Evolutionary conservation across 2,797 vertebrate species (phyloP).

Genomic region (Spea hammondii): DNA sequence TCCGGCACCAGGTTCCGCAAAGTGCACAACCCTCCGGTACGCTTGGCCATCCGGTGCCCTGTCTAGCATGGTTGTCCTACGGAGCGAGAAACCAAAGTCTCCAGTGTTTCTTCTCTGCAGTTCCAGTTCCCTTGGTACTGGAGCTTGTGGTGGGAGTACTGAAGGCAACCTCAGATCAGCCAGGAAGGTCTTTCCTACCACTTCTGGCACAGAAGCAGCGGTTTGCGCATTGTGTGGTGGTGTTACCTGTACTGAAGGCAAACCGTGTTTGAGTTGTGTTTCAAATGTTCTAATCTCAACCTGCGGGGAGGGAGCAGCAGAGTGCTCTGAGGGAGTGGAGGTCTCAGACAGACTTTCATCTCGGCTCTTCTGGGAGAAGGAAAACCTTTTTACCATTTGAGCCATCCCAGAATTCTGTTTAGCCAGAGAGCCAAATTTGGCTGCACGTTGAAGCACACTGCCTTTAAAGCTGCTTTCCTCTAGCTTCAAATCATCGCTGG

Average conservation of each 20-base stretch:
- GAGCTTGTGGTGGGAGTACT: slow-evolving; percentile 75
- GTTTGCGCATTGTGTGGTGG: slow-evolving; percentile 50
- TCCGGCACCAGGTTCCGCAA: slow-evolving; percentile 91
- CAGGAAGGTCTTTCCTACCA: slow-evolving; percentile 80
- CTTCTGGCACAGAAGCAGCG: slow-evolving; percentile 72
- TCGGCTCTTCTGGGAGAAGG: slow-evolving; percentile 90
- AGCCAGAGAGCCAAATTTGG: slow-evolving; percentile 87
- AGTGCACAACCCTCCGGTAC: slow-evolving; percentile 88
- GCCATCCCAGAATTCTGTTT: slow-evolving; percentile 92
- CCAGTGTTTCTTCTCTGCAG: slow-evolving; percentile 90
- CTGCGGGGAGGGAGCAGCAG: slow-evolving; percentile 85
- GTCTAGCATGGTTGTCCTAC: slow-evolving; percentile 93
- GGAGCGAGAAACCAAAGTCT: slow-evolving; percentile 92
- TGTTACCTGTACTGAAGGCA: slow-evolving; percentile 53
- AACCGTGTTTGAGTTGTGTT: slow-evolving; percentile 71
- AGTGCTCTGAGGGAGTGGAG: slow-evolving; percentile 90
- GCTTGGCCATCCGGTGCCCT: slow-evolving; percentile 81
- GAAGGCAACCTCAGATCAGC: slow-evolving; percentile 79
- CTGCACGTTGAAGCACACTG: slow-evolving; percentile 87
- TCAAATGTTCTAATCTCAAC: slow-evolving; percentile 83
- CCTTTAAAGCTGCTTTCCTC: slow-evolving; percentile 78
- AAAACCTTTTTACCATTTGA: slow-evolving; percentile 94
- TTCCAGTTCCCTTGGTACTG: slow-evolving; percentile 79
- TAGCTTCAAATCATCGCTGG: slow-evolving; percentile 86
- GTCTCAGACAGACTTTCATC: slow-evolving; percentile 90